phyloP scores from a whole-genome alignment of 2,113 vertebrate species.

The Castor canadensis region DNA sequence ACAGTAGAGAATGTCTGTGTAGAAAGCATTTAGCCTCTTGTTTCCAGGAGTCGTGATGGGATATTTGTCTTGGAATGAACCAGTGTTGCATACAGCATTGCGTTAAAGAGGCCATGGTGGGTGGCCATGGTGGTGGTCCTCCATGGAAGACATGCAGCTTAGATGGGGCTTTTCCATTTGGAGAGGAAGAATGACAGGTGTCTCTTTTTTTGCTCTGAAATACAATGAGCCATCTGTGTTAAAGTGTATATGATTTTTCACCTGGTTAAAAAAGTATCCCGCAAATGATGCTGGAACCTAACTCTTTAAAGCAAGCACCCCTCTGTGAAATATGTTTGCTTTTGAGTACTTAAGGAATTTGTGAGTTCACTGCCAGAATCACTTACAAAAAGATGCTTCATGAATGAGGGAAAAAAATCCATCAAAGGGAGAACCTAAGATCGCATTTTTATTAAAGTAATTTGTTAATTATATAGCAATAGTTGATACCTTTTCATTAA shows the following conservation, averaged over 20 bases:
- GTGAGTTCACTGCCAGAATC: conserved; percentile 6
- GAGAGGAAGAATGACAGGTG: not conserved
- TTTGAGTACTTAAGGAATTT: not conserved
- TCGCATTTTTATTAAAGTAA: not conserved
- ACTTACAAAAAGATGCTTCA: not conserved
- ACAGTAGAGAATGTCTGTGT: not conserved
- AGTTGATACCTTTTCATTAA: not conserved
- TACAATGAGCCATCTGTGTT: not conserved
- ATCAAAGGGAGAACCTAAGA: not conserved
- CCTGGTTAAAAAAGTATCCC: not conserved
- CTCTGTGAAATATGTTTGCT: not conserved
- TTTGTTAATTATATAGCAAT: not conserved
- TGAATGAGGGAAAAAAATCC: not conserved
- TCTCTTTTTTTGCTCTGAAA: not conserved
- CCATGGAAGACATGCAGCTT: not conserved
- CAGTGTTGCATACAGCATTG: not conserved
- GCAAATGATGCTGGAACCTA: not conserved
- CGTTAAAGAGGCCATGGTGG: too few species aligned
- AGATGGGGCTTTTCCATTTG: not conserved
- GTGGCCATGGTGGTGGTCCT: rapidly evolving
- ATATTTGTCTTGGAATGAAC: not conserved
- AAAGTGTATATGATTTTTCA: not conserved
- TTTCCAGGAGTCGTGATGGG: not conserved
- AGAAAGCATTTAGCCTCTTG: not conserved
- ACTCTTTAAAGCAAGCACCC: not conserved